A percentile compares a stretch with the other conserved stretches of the same genome.
These are phyloP conservation scores for Acrocephalus kingi DNA, from an alignment of 2,113 vertebrate species.

Conservation along the genomic window DNA sequence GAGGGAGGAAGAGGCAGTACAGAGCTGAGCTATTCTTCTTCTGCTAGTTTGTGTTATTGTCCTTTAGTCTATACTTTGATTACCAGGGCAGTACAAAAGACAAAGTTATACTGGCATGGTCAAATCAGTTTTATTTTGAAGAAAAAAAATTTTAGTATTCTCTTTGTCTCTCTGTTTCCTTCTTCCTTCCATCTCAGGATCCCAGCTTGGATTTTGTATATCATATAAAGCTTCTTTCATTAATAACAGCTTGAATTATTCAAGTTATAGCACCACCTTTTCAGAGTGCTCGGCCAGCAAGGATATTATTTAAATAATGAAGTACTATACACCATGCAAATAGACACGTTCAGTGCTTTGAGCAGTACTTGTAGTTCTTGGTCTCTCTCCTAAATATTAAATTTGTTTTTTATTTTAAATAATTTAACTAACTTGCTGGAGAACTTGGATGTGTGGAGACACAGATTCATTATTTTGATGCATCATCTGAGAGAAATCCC, in stretches of 20 bases:
- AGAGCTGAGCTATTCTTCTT: background rate
- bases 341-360: background rate
- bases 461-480: background rate
- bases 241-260: background rate
- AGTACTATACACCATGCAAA: background rate
- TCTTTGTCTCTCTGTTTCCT: background rate
- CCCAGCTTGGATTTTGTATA: background rate
- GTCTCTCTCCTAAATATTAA: background rate
- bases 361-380: background rate
- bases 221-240: background rate
- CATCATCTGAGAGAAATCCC: background rate
- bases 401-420: background rate
- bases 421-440: background rate
- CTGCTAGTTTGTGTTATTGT: background rate
- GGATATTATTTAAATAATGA: background rate
- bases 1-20: background rate
- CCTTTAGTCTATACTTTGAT: background rate
- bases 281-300: background rate
- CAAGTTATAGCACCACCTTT: background rate
- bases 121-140: background rate
- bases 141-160: background rate
- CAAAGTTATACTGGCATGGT: background rate
- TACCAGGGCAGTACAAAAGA: background rate
- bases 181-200: background rate
- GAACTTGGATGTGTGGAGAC: background rate